Evolutionary conservation across 2,888 invertebrate genomes (phyloP), one percentile per base, ranked within the genome.

Genomic region (Antheraea assamensis): DNA sequence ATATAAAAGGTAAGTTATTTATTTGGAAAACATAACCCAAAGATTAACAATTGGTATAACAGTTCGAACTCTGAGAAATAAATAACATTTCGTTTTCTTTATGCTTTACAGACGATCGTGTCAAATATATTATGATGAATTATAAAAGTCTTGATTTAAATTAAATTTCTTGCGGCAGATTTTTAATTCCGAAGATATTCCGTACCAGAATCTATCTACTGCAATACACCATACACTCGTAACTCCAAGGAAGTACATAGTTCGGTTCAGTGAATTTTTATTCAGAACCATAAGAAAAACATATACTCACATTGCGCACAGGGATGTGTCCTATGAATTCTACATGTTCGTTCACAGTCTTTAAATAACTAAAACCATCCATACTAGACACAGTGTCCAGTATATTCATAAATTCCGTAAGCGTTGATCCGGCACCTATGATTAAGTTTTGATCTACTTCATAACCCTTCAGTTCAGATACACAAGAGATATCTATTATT

Each of bases 311-410:
- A 90, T 97, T 97, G 88, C 97, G 92, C 0, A 97, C 95, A n/a
- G 96, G 95, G 42, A 96, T 94, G 84, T 96, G 96, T 0, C 97
- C 97, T 15, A 97, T 95, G 70, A 96, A 85, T 81, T 95, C 95
- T 71, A 97, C 89, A 80, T 97, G 97, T 64, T 95, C 90, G n/a
- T 95, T 94, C 75, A 97, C 84, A 72, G 92, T 90, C 66, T 88
- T 87, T 72, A 96, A 88, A 85, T 97, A 96, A 24, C 89, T 88
- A 82, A 96, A 97, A 31, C 93, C 92, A 1, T 87, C 81, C 58
- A 82, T 73, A 15, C 73, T 74, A 4, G 82, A 76, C 1, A 89
- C 68, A 71, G 82, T 81, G 17, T 86, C 77, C 55, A 95, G 92
- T 31, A 95, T 81, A 7, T 94, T 87, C 81, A 95, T 91, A 30